Conservation (phyloP, 2,888 invertebrate species). For the Seira ritae region DNA sequence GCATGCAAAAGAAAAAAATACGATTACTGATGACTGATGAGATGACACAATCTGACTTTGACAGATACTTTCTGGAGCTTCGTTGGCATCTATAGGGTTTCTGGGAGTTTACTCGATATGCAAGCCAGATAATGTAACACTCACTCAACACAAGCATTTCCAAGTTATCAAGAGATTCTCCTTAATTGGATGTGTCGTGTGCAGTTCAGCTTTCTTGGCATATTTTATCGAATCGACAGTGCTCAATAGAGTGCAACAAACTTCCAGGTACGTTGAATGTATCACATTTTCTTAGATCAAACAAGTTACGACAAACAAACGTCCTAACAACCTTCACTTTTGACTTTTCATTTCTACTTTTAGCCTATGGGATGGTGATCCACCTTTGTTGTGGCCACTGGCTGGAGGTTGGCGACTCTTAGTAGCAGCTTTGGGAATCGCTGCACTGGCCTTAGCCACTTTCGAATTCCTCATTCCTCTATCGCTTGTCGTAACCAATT, state of each 20-base stretch:
- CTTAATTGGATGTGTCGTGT: constrained; percentile 70
- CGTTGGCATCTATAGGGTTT: constrained; percentile 71
- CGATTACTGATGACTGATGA: not conserved
- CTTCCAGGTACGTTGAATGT: constrained; percentile 60
- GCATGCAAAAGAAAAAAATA: not conserved
- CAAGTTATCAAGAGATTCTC: constrained; percentile 72
- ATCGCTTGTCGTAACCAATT: constrained; percentile 66
- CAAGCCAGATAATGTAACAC: constrained; percentile 70
- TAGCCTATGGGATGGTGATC: constrained; percentile 72
- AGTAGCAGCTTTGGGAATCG: constrained; percentile 70
- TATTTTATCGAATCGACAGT: constrained; percentile 72
- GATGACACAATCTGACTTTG: constrained; percentile 27
- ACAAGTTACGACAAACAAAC: not conserved
- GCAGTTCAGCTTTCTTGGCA: constrained; percentile 65
- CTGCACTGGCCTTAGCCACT: constrained; percentile 70
- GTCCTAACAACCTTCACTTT: not conserved
- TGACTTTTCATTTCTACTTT: not conserved
- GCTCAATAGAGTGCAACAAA: constrained; percentile 71
- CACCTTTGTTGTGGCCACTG: constrained; percentile 71
- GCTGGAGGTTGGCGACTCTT: constrained; percentile 71
- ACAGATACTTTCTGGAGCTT: constrained; percentile 72
- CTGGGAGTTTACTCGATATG: constrained; percentile 71
- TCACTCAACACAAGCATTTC: constrained; percentile 72
- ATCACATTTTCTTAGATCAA: not conserved
- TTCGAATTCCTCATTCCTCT: constrained; percentile 73